These are phyloP conservation scores for Temnopleurus reevesii DNA, from an alignment of 53 echinoderm and acorn worm genomes.

Conservation along the genomic window DNA sequence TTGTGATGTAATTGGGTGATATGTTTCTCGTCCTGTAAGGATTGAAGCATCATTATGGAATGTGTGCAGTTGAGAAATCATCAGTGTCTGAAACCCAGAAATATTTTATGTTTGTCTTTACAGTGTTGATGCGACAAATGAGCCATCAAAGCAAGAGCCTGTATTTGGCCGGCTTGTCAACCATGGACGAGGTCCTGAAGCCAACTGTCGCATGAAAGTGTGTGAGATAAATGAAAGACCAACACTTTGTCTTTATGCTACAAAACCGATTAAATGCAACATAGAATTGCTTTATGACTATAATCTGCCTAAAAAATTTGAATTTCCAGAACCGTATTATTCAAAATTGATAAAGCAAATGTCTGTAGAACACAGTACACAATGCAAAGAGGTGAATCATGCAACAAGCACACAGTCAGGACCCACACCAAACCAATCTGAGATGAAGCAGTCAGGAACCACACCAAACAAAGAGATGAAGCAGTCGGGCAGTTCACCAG, in stretches of 20 bases:
- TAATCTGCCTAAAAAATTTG: slow-evolving; percentile 40
- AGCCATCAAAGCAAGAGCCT: background rate
- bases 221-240: slow-evolving; percentile 33
- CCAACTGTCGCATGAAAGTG: slow-evolving; percentile 58
- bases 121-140: slow-evolving; percentile 59
- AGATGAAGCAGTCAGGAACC: too few relatives aligned
- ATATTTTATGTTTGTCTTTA: background rate
- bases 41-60: background rate
- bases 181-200: slow-evolving; percentile 27
- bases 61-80: too few relatives aligned
- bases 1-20: too few relatives aligned
- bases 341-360: background rate
- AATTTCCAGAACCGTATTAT: slow-evolving; percentile 57
- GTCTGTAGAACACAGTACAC: too few relatives aligned
- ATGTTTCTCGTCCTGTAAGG: background rate
- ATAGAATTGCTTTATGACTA: slow-evolving; percentile 54
- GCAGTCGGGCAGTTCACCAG: too few relatives aligned
- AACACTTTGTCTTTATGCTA: slow-evolving; percentile 60
- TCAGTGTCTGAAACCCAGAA: background rate
- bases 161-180: slow-evolving; percentile 52
- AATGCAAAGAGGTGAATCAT: too few relatives aligned
- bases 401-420: too few relatives aligned
- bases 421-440: too few relatives aligned
- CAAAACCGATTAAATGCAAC: background rate
- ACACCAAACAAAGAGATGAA: too few relatives aligned